These are phyloP conservation scores for Oscheius sp. DNA, from an alignment of 2,888 invertebrate genomes.

Conservation along the genomic window DNA sequence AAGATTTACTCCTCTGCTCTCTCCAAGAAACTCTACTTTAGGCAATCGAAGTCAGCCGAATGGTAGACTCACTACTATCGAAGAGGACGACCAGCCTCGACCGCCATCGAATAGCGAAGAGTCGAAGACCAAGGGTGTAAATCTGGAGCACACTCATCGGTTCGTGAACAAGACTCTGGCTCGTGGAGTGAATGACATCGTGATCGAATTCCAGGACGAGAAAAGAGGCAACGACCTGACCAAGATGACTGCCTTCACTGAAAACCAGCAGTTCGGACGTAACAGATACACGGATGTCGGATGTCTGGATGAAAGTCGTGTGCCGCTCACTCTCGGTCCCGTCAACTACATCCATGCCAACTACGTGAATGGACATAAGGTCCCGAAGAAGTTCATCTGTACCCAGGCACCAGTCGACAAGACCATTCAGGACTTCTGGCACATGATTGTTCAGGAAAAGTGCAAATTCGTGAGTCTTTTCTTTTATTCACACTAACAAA, in stretches of 20 bases:
- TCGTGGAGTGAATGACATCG: not conserved
- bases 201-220: constrained; percentile 10
- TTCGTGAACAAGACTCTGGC: too few relatives aligned
- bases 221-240: constrained; percentile 22
- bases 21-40: too few relatives aligned
- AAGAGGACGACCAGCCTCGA: too few relatives aligned
- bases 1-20: too few relatives aligned
- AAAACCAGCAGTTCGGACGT: not conserved
- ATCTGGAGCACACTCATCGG: too few relatives aligned
- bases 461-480: constrained; percentile 9
- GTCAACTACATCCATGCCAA: constrained; percentile 36
- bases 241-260: constrained; percentile 25
- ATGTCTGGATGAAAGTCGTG: constrained; percentile 32
- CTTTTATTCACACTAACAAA: constrained; percentile 9
- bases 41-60: too few relatives aligned
- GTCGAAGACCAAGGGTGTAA: too few relatives aligned
- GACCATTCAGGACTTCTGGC: constrained; percentile 33
- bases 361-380: constrained; percentile 8
- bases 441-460: constrained; percentile 34
- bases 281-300: constrained; percentile 38
- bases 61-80: too few relatives aligned
- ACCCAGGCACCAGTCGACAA: constrained; percentile 31
- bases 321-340: constrained; percentile 15
- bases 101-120: too few relatives aligned
- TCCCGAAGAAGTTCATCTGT: constrained; percentile 33